Conservation (phyloP, 2,797 vertebrate species). For the Eospalax fontanierii region DNA sequence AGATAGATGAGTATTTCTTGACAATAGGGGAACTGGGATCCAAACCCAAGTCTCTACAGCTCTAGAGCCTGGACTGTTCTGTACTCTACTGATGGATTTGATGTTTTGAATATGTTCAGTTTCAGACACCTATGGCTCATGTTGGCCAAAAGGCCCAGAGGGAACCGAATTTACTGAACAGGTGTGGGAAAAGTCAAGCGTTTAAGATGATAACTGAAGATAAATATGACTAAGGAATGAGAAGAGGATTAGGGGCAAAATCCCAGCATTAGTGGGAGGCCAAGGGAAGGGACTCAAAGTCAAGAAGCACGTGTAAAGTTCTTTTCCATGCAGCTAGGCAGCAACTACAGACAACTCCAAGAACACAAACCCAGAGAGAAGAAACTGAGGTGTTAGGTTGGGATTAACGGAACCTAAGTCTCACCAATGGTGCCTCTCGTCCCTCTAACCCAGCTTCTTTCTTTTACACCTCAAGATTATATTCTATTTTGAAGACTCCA, state of each 20-base stretch:
- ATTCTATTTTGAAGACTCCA: too few species aligned
- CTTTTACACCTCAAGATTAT: too few species aligned
- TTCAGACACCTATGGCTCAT: not conserved
- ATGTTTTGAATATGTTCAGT: not conserved
- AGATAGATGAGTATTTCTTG: slow-evolving; percentile 33
- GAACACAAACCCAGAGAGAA: too few species aligned
- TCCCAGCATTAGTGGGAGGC: not conserved
- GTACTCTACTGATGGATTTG: not conserved
- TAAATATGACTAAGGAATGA: not conserved
- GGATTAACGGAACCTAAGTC: too few species aligned
- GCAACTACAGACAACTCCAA: too few species aligned
- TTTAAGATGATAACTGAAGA: slow-evolving; percentile 31
- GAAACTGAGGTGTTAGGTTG: too few species aligned
- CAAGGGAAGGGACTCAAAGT: not conserved
- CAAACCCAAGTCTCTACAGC: not conserved
- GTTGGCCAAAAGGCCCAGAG: not conserved
- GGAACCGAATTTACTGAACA: not conserved
- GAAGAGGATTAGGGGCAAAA: not conserved
- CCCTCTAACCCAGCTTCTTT: too few species aligned
- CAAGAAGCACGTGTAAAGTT: slow-evolving; percentile 8
- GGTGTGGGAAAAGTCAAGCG: not conserved
- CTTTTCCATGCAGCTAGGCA: too few species aligned
- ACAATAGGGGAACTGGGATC: not conserved
- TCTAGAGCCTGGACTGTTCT: not conserved
- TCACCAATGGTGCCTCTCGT: too few species aligned